A percentile compares a stretch with the other conserved stretches of the same genome.
Conservation (phyloP, 1,140 invertebrate species). For the Amyelois transitella region DNA sequence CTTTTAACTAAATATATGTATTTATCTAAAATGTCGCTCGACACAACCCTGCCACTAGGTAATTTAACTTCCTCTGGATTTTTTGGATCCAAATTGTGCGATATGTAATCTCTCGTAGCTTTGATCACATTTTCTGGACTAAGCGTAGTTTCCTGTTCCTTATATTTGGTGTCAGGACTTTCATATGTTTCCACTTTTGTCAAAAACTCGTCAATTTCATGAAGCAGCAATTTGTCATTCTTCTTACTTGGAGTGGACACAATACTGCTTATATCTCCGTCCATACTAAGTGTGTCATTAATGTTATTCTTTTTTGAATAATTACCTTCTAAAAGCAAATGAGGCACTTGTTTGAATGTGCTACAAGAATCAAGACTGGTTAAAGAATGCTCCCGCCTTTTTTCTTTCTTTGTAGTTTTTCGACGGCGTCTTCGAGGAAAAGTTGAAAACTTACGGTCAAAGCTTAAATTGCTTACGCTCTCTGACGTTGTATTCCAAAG, state of each 20-base stretch:
- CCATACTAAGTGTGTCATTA: conserved; percentile 61
- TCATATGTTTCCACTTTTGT: conserved; percentile 73
- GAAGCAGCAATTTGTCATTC: conserved; percentile 62
- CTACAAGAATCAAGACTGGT: conserved; percentile 40
- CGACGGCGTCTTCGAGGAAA: conserved; percentile 53
- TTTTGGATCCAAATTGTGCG: conserved; percentile 43
- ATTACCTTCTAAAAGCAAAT: conserved; percentile 24
- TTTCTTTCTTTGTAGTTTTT: conserved; percentile 31
- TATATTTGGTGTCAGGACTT: conserved; percentile 42
- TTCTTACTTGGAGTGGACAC: conserved; percentile 62
- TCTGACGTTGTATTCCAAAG: conserved; percentile 35
- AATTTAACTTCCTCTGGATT: conserved; percentile 41
- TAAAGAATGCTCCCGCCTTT: conserved; percentile 34
- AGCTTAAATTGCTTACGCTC: conserved; percentile 39
- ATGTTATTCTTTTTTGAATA: conserved; percentile 14
- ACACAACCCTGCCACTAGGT: conserved; percentile 46
- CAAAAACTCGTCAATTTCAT: conserved; percentile 75
- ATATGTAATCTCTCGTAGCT: conserved; percentile 53
- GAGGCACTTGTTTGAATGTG: conserved; percentile 20
- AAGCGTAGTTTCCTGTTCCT: conserved; percentile 21
- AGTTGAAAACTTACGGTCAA: conserved; percentile 52
- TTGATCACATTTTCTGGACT: conserved; percentile 55
- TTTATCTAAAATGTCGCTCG: conserved; percentile 53
- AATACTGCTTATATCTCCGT: conserved; percentile 62
- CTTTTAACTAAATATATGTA: conserved; percentile 65